Base-by-base conservation (phyloP, 2,797 vertebrate species). In the Lepidocolaptes lacrymiger region DNA sequence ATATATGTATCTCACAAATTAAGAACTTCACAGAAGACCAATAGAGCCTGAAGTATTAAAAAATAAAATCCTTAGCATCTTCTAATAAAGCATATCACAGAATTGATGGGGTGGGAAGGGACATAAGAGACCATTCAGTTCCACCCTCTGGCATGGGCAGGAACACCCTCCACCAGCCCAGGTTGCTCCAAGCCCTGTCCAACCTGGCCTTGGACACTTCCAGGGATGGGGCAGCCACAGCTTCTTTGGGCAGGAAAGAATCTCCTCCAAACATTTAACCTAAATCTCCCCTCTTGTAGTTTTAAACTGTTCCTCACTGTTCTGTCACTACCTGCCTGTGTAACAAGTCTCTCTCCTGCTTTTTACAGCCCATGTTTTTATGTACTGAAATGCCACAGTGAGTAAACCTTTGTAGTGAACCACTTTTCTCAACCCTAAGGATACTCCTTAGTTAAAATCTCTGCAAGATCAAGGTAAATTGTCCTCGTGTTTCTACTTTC, bases 101-200 rank as follows among this genome's bases (percentile, higher is more conserved):
- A 76, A 22, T 6, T 37, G 12, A 21, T 56, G 51, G n/a, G 16
- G 20, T 51, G 55, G 64, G 36, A 69, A n/a, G 16, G 20, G 19
- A 63, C 23, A 28, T 51, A 26, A 56, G 37, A 69, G 6, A 63
- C 10, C 24, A 51, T 6, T 12, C 30, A 54, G 9, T 39, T 14
- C 32, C 23, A 49, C 1, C 10, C 2, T 6, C 5, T 36, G 7
- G 8, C 1, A 3, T 24, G 10, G 49, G 15, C 48, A 62, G 30
- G 7, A 10, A 37, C 49, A 56, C 16, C 16, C 51, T 24, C 27
- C 26, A 23, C 27, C 3, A 7, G 1, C 22, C 36, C 49, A 76
- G 20, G 6, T 7, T 51, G 9, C 32, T 69, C 63, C 23, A 14
- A 4, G 10, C 18, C 30, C 30, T 1, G 0, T 43, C 41, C 48